A percentile compares a stretch with the other conserved stretches of the same genome.
Conservation (phyloP, 2,797 vertebrate genomes). For the Emys orbicularis region DNA sequence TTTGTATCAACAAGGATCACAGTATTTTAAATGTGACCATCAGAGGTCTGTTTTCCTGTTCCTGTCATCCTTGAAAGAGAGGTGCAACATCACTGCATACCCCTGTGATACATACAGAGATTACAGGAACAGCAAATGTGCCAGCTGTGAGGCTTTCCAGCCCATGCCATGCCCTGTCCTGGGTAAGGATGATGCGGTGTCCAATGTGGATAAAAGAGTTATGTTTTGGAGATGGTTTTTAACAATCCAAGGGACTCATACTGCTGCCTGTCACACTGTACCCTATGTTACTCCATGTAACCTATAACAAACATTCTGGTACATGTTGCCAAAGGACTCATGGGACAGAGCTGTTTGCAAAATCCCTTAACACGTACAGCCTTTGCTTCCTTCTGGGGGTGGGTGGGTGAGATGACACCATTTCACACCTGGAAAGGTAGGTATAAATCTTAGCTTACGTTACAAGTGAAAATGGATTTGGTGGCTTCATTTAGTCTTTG, state of each 20-base stretch:
- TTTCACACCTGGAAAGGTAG: neutral
- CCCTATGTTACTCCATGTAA: rapidly evolving
- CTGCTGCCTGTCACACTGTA: neutral
- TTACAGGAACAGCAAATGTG: conserved; percentile 88
- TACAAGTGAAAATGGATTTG: neutral
- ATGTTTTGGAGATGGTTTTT: neutral
- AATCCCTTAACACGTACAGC: rapidly evolving
- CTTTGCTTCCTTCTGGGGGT: neutral
- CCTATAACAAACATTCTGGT: neutral
- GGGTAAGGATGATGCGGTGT: conserved; percentile 47
- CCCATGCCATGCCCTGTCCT: conserved; percentile 83
- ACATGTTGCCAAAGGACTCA: neutral
- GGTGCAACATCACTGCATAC: conserved; percentile 89
- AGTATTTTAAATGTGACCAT: conserved; percentile 95
- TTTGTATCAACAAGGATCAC: conserved; percentile 82
- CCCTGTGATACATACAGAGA: conserved; percentile 91
- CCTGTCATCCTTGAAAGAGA: conserved; percentile 87
- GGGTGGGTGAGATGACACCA: neutral
- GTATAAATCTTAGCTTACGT: neutral
- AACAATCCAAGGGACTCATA: rapidly evolving
- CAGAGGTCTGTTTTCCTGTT: conserved; percentile 94
- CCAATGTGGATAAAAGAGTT: neutral
- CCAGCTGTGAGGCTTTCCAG: conserved; percentile 86
- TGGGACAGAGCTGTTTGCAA: rapidly evolving
- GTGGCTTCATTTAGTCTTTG: neutral